These are phyloP conservation scores for Larimichthys polyactis DNA, from an alignment of 2,113 vertebrate genomes.

Conservation along the genomic window DNA sequence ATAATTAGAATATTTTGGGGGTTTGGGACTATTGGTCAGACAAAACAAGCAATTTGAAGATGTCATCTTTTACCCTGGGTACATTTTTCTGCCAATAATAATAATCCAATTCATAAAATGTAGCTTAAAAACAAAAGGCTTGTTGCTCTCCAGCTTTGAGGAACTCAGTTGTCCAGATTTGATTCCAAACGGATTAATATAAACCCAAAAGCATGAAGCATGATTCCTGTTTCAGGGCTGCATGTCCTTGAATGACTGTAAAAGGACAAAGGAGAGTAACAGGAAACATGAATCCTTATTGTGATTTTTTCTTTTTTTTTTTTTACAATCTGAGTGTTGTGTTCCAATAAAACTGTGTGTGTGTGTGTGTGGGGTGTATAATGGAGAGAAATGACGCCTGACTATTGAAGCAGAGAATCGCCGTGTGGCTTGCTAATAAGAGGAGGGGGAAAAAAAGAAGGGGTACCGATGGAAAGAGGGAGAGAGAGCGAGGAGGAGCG, in stretches of 20 bases:
- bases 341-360: conserved; percentile 28
- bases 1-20: not conserved
- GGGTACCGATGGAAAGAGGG: conserved; percentile 49
- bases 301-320: not conserved
- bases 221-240: conserved; percentile 1
- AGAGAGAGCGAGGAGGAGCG: conserved; percentile 56
- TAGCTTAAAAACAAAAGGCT: not conserved
- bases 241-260: conserved; percentile 54
- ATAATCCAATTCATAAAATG: not conserved
- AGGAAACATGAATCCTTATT: conserved; percentile 16
- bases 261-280: conserved; percentile 17
- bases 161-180: not conserved
- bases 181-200: not conserved
- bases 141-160: not conserved
- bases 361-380: conserved; percentile 63
- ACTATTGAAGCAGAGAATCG: conserved; percentile 71
- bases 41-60: not conserved
- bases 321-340: not conserved
- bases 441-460: conserved; percentile 44
- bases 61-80: not conserved
- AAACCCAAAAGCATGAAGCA: not conserved
- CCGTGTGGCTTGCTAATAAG: conserved; percentile 56
- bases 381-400: conserved; percentile 87
- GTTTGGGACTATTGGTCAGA: not conserved
- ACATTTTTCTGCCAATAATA: not conserved